Conservation (phyloP, 35 echinoderm and acorn worm genomes). For the Ptychodera flava region DNA sequence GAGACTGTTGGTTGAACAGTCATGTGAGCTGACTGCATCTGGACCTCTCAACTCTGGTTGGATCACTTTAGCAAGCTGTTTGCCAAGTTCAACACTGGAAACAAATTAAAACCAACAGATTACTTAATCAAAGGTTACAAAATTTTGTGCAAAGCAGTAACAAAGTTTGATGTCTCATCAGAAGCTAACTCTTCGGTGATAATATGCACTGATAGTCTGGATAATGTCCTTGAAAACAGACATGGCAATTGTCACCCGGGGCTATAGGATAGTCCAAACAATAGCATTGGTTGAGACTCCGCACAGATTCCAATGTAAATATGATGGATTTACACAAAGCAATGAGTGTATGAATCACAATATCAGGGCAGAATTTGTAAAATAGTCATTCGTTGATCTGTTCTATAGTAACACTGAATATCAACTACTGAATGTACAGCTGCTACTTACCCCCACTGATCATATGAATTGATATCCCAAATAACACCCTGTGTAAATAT, state of each 20-base stretch:
- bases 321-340: neutral
- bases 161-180: no score
- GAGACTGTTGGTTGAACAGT: slow-evolving; percentile 87
- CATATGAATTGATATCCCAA: slow-evolving; percentile 97
- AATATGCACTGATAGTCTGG: no score
- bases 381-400: no score
- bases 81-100: slow-evolving; percentile 88
- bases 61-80: slow-evolving; percentile 95
- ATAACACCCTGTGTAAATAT: slow-evolving; percentile 97
- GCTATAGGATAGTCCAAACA: no score
- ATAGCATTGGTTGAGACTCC: slow-evolving; percentile 4
- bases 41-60: slow-evolving; percentile 73
- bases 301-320: neutral
- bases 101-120: slow-evolving; percentile 11
- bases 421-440: neutral
- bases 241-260: no score
- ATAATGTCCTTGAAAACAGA: no score
- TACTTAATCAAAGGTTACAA: no score
- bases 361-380: no score
- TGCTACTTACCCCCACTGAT: slow-evolving; percentile 89
- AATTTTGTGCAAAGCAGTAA: no score
- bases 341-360: no score
- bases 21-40: slow-evolving; percentile 61
- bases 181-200: no score
- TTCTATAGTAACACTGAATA: neutral